Conservation (phyloP, 92 coral and sea anemone genomes). For the Porites rus region DNA sequence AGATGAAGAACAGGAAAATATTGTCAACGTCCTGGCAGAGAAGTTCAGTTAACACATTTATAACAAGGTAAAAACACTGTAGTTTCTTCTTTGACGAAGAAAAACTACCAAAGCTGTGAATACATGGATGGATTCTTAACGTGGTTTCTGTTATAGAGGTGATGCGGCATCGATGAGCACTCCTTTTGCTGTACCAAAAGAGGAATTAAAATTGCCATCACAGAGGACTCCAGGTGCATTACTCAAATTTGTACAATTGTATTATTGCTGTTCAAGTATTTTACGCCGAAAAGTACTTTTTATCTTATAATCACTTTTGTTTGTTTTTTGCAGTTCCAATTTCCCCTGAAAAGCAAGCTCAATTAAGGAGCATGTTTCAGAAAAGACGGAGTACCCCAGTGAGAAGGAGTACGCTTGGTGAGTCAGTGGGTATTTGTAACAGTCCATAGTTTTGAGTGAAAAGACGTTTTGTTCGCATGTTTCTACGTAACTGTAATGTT, state of each 20-base stretch:
- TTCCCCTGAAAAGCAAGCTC: slow-evolving; percentile 81
- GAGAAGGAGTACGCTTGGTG: slow-evolving; percentile 77
- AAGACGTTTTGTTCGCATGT: too few species aligned
- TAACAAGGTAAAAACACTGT: slow-evolving; percentile 34
- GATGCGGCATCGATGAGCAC: slow-evolving; percentile 33
- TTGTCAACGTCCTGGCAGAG: slow-evolving; percentile 71
- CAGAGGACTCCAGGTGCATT: slow-evolving; percentile 15
- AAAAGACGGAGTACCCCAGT: slow-evolving; percentile 84
- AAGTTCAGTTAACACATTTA: slow-evolving; percentile 35
- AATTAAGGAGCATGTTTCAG: slow-evolving; percentile 79
- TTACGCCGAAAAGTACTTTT: not conserved
- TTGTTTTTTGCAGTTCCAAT: slow-evolving; percentile 56
- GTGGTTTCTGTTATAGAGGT: slow-evolving; percentile 43
- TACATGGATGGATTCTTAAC: too few species aligned
- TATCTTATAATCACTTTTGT: not conserved
- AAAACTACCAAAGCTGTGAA: too few species aligned
- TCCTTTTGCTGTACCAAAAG: slow-evolving; percentile 43
- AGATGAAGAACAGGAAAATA: slow-evolving; percentile 68
- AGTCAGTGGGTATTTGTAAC: not conserved
- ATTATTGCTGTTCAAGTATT: too few species aligned
- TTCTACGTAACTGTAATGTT: too few species aligned
- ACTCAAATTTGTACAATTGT: not conserved
- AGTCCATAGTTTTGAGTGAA: not conserved
- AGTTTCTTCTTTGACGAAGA: too few species aligned
- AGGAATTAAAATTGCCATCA: not conserved